These are phyloP conservation scores for Electrona antarctica DNA, from an alignment of 2,113 vertebrate genomes.

Conservation along the genomic window DNA sequence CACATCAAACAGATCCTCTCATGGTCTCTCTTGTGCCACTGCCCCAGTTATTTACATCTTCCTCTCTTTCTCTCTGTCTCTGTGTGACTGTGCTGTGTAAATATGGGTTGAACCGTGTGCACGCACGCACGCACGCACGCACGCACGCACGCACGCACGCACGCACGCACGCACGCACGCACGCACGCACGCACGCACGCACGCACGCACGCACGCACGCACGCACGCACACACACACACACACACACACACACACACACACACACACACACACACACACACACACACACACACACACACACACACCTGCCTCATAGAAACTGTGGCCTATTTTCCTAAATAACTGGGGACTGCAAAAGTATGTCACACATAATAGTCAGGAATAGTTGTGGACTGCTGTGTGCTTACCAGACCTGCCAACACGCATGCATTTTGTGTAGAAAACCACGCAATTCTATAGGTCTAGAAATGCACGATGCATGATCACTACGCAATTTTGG, in stretches of 20 bases:
- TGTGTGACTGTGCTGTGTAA: constrained; percentile 19
- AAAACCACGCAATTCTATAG: too few relatives aligned
- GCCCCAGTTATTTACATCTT: too few relatives aligned
- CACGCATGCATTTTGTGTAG: neutral
- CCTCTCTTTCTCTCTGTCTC: too few relatives aligned
- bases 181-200: constrained; percentile 18
- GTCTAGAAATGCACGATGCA: neutral
- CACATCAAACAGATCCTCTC: too few relatives aligned
- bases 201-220: neutral
- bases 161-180: constrained; percentile 21
- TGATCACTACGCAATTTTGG: too few relatives aligned
- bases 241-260: neutral
- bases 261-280: constrained; percentile 18
- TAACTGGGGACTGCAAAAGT: constrained; percentile 51
- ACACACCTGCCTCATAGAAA: constrained; percentile 15
- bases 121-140: constrained; percentile 36
- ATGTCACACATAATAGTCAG: constrained; percentile 41
- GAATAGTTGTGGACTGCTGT: constrained; percentile 1
- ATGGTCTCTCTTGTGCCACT: too few relatives aligned
- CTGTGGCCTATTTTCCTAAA: constrained; percentile 32
- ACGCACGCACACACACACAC: constrained; percentile 26
- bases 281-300: constrained; percentile 23
- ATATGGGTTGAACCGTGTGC: constrained; percentile 7
- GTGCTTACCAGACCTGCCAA: too few relatives aligned
- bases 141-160: constrained; percentile 35